phyloP scores from a whole-genome alignment of 2,888 invertebrate species.

The Falcaria lacertinaria region DNA sequence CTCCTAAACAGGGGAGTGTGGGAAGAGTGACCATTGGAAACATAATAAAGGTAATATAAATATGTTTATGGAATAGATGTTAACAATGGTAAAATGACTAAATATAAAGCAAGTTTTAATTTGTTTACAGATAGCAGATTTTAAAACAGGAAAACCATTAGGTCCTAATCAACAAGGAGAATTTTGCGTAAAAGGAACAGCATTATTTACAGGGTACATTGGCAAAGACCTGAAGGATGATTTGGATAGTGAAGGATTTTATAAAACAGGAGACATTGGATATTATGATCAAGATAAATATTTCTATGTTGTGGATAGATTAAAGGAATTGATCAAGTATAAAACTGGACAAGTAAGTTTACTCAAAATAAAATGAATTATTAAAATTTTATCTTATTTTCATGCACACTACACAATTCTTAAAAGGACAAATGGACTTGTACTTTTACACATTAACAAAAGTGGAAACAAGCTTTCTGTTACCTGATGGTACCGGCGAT shows the following conservation, averaged over 20 bases:
- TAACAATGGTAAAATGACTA: too few relatives aligned
- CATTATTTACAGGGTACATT: conserved; percentile 52
- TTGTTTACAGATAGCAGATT: conserved; percentile 45
- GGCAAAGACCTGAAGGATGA: conserved; percentile 38
- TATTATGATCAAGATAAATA: conserved; percentile 58
- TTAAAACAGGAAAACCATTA: conserved; percentile 43
- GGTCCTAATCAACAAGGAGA: conserved; percentile 53
- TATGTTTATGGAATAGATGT: too few relatives aligned
- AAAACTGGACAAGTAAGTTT: conserved; percentile 57
- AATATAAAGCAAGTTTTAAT: neutral
- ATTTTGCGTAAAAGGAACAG: conserved; percentile 48
- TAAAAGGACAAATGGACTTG: too few relatives aligned
- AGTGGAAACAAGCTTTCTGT: too few relatives aligned
- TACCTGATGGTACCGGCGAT: too few relatives aligned
- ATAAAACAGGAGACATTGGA: conserved; percentile 55
- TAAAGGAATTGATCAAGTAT: conserved; percentile 64
- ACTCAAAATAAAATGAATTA: too few relatives aligned
- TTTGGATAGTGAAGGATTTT: conserved; percentile 53
- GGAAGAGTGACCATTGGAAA: conserved; percentile 39
- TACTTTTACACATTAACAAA: too few relatives aligned
- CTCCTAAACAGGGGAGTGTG: conserved; percentile 44
- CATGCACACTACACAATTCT: too few relatives aligned
- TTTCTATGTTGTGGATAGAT: conserved; percentile 53
- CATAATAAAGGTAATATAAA: conserved; percentile 38
- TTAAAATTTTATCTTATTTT: neutral